Evolutionary conservation across 2,113 vertebrate species (phyloP).

Genomic region (Cairina moschata): DNA sequence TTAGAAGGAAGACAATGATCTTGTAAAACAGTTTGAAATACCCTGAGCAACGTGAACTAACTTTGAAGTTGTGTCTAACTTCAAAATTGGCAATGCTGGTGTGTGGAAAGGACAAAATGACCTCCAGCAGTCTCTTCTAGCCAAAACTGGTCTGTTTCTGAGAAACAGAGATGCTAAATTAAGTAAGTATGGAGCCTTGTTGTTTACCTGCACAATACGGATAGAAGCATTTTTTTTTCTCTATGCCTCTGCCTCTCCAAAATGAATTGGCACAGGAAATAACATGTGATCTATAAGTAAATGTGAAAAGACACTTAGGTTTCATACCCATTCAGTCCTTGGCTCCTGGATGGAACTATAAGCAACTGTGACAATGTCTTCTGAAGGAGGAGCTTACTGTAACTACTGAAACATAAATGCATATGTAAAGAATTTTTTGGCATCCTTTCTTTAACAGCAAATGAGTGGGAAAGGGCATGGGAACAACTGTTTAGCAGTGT

Average conservation of each 20-base stretch:
- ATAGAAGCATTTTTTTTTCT: not conserved
- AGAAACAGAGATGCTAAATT: not conserved
- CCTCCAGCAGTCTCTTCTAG: not conserved
- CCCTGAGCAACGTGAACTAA: not conserved
- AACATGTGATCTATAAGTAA: not conserved
- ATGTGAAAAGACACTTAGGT: not conserved
- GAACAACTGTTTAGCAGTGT: conserved; percentile 8
- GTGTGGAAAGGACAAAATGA: not conserved
- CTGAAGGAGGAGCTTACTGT: not conserved
- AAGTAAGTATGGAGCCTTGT: not conserved
- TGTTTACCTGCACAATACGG: not conserved
- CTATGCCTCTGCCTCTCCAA: not conserved
- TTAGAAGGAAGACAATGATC: not conserved
- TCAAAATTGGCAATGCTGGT: not conserved
- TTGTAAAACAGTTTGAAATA: not conserved
- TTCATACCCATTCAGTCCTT: not conserved
- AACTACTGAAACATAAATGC: conserved; percentile 6
- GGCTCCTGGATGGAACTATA: not conserved
- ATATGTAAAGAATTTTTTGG: conserved; percentile 5
- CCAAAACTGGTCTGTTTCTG: not conserved
- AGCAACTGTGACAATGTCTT: not conserved
- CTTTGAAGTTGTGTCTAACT: not conserved
- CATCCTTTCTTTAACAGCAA: not conserved
- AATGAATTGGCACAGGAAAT: not conserved
- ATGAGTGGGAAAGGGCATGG: conserved; percentile 31